Conservation (phyloP, 1,140 invertebrate species). For the Phocides pigmalion region DNA sequence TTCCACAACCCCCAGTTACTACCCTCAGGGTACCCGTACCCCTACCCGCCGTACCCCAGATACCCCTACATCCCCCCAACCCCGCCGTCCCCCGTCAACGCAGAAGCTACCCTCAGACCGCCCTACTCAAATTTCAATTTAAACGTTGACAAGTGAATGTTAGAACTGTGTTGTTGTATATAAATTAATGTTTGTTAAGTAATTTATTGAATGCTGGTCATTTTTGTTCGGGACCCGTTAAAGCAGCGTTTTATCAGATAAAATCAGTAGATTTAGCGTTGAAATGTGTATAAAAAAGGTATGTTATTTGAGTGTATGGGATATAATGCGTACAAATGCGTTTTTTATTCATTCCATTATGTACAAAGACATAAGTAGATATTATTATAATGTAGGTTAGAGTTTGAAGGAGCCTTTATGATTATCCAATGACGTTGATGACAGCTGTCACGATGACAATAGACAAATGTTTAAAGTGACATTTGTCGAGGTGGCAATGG, state of each 20-base stretch:
- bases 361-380: constrained; percentile 46
- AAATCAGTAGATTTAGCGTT: constrained; percentile 25
- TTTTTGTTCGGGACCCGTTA: constrained; percentile 25
- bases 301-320: constrained; percentile 12
- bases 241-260: constrained; percentile 25
- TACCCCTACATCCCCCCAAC: constrained; percentile 73
- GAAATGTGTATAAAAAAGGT: constrained; percentile 9
- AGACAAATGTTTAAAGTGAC: constrained; percentile 24
- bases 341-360: constrained; percentile 51
- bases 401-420: constrained; percentile 12
- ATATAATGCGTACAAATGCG: constrained; percentile 17
- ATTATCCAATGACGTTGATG: constrained; percentile 18
- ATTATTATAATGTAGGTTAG: constrained; percentile 35
- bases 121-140: constrained; percentile 72
- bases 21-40: constrained; percentile 77
- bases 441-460: constrained; percentile 14
- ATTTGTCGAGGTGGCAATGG: constrained; percentile 9
- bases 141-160: constrained; percentile 70
- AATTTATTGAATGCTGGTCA: constrained; percentile 54
- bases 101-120: constrained; percentile 61
- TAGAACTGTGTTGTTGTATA: constrained; percentile 29
- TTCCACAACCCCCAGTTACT: constrained; percentile 81
- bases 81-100: constrained; percentile 62
- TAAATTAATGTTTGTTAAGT: constrained; percentile 42
- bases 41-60: constrained; percentile 63